phyloP scores from a whole-genome alignment of 2,888 invertebrate genomes.

The Hesperia comma region DNA sequence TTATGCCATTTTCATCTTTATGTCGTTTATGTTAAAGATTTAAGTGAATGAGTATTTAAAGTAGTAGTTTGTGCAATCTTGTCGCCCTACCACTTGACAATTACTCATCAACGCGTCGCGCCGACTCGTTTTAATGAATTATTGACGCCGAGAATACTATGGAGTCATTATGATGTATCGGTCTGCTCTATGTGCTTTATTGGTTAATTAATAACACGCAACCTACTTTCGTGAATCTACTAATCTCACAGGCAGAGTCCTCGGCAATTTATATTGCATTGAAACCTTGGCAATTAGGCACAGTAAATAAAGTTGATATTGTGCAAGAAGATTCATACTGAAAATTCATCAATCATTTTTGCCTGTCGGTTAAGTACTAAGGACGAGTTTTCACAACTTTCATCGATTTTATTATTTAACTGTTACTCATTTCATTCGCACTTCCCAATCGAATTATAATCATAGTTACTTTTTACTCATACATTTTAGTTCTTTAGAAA shows the following conservation, averaged over 20 bases:
- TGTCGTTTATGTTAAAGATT: slow-evolving; percentile 28
- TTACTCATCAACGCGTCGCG: slow-evolving; percentile 54
- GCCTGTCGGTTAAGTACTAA: too few relatives aligned
- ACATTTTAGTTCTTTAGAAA: too few relatives aligned
- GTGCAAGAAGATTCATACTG: too few relatives aligned
- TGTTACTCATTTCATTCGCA: too few relatives aligned
- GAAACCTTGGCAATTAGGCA: too few relatives aligned
- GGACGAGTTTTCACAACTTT: too few relatives aligned
- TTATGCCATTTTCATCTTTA: slow-evolving; percentile 42
- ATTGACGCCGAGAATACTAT: slow-evolving; percentile 54
- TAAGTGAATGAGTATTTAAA: background rate
- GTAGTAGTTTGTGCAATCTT: slow-evolving; percentile 31
- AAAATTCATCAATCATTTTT: too few relatives aligned
- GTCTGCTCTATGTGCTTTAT: slow-evolving; percentile 33
- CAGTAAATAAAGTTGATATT: too few relatives aligned
- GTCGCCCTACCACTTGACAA: slow-evolving; percentile 53
- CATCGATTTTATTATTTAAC: too few relatives aligned
- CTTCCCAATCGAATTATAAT: too few relatives aligned
- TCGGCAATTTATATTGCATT: slow-evolving; percentile 8
- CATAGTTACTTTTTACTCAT: too few relatives aligned
- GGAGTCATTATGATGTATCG: slow-evolving; percentile 47
- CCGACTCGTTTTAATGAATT: slow-evolving; percentile 52
- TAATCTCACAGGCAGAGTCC: slow-evolving; percentile 15
- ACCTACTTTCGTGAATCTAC: slow-evolving; percentile 13
- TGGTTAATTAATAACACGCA: slow-evolving; percentile 27